Percentiles rank a stretch among this genome's conserved stretches.
Evolutionary conservation across 2,797 vertebrate genomes (phyloP).

Genomic region (Ctenochaetus hawaiiensis): DNA sequence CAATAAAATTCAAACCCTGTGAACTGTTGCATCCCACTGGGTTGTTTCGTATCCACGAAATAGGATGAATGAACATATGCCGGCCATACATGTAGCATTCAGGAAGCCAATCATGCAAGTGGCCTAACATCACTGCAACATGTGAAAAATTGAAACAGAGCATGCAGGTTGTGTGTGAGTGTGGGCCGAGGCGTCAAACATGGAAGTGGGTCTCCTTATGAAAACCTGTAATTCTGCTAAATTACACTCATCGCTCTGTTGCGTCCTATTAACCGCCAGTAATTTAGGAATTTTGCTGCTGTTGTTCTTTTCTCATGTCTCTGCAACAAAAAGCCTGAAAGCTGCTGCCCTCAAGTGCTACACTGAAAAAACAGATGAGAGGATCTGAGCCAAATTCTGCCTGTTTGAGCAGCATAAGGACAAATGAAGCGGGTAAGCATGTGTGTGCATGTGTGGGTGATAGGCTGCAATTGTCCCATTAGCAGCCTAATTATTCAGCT

Average conservation of each 20-base stretch:
- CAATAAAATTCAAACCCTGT: constrained; percentile 33
- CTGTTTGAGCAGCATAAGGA: constrained; percentile 40
- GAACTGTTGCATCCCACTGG: not conserved
- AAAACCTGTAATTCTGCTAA: constrained; percentile 67
- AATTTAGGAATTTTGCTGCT: constrained; percentile 56
- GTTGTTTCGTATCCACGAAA: not conserved
- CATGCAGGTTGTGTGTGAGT: constrained; percentile 19
- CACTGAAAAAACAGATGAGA: constrained; percentile 61
- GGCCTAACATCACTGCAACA: constrained; percentile 40
- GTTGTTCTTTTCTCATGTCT: constrained; percentile 31
- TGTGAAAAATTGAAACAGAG: constrained; percentile 34
- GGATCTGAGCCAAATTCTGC: constrained; percentile 48
- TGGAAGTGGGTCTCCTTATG: constrained; percentile 42
- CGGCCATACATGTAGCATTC: constrained; percentile 23
- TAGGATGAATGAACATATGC: constrained; percentile 34
- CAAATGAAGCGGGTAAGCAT: constrained; percentile 46
- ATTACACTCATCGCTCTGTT: constrained; percentile 48
- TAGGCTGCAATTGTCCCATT: constrained; percentile 58
- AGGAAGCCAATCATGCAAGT: constrained; percentile 5
- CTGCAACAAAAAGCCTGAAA: constrained; percentile 38
- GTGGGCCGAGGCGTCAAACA: constrained; percentile 54
- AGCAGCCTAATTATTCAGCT: constrained; percentile 65
- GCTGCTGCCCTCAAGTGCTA: constrained; percentile 38
- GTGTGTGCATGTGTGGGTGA: constrained; percentile 23
- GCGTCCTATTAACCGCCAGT: constrained; percentile 35